Evolutionary conservation across 2,888 invertebrate species (phyloP).

Genomic region (Slavum lentiscoides): DNA sequence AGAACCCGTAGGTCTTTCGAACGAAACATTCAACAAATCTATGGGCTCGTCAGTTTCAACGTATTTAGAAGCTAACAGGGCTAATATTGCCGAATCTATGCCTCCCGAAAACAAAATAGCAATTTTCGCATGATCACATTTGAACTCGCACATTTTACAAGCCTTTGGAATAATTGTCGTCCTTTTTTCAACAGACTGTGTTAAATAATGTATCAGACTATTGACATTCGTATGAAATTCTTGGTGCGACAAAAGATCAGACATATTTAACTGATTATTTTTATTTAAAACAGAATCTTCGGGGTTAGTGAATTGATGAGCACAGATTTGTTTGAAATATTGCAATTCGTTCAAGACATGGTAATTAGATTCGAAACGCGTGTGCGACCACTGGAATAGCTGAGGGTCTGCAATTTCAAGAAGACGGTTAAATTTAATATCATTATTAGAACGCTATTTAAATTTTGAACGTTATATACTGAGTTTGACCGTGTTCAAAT

Average conservation of each 20-base stretch:
- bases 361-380: constrained; percentile 20
- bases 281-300: constrained; percentile 33
- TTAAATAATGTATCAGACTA: constrained; percentile 63
- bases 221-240: constrained; percentile 61
- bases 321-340: constrained; percentile 27
- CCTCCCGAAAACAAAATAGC: constrained; percentile 94
- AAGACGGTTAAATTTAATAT: constrained; percentile 59
- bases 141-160: constrained; percentile 66
- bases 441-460: constrained; percentile 60
- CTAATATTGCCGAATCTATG: constrained; percentile 90
- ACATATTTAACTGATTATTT: constrained; percentile 29
- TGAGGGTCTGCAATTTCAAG: constrained; percentile 36
- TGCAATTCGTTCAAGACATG: constrained; percentile 44
- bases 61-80: constrained; percentile 75
- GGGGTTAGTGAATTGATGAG: constrained; percentile 4
- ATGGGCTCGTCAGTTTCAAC: constrained; percentile 71
- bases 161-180: constrained; percentile 67
- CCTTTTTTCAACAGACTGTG: constrained; percentile 66
- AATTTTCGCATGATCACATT: constrained; percentile 69
- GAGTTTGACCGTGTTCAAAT: constrained; percentile 56
- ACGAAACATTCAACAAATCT: constrained; percentile 94
- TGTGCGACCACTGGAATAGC: constrained; percentile 39
- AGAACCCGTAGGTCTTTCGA: constrained; percentile 64
- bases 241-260: constrained; percentile 30
- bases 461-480: constrained; percentile 65